These are phyloP conservation scores for Escarpia spicata DNA, from an alignment of 2,888 invertebrate genomes.

Conservation along the genomic window DNA sequence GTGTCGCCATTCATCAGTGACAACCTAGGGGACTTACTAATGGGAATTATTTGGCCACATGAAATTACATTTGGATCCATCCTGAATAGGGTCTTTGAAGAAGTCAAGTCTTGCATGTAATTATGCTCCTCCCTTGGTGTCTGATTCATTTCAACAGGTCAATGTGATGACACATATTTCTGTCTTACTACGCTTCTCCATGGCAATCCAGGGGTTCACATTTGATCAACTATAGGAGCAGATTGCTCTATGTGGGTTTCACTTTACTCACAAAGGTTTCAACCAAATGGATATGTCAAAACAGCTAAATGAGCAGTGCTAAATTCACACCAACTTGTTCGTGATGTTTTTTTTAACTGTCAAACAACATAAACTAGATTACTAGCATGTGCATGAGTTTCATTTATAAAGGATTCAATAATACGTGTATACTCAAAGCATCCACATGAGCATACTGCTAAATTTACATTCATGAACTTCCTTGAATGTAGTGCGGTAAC, in stretches of 20 bases:
- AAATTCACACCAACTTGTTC: too few species aligned
- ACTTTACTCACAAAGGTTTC: not conserved
- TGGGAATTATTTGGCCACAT: slow-evolving; percentile 6
- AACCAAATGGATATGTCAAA: not conserved
- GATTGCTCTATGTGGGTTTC: not conserved
- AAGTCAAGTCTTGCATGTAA: slow-evolving; percentile 16
- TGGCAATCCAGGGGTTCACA: not conserved
- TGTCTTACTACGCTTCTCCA: not conserved
- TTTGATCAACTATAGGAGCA: not conserved
- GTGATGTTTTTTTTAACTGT: too few species aligned
- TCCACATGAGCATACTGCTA: too few species aligned
- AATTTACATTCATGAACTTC: too few species aligned
- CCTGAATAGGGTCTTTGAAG: not conserved
- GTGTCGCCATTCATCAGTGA: not conserved
- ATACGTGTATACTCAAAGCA: not conserved
- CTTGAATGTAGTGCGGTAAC: too few species aligned
- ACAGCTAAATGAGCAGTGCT: too few species aligned
- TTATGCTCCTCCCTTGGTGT: not conserved
- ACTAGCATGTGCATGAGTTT: too few species aligned
- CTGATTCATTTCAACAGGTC: not conserved
- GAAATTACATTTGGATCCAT: not conserved
- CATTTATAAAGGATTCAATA: too few species aligned
- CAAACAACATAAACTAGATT: too few species aligned
- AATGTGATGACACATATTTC: not conserved
- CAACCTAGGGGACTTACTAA: slow-evolving; percentile 1